Conservation (phyloP, 2,797 vertebrate species). For the Cossypha niveicapilla region DNA sequence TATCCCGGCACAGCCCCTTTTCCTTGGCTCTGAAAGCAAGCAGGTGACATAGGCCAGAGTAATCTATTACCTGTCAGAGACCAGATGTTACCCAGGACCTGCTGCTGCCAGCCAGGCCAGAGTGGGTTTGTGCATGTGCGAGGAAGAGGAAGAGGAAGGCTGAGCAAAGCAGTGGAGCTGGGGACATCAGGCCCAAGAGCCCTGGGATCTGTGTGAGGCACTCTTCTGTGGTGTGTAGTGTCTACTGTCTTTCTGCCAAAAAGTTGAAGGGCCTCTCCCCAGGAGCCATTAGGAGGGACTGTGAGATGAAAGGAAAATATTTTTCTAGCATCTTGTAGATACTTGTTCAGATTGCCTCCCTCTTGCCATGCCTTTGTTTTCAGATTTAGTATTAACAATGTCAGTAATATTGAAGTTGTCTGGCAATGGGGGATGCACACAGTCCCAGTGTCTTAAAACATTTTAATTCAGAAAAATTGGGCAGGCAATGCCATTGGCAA, state of each 20-base stretch:
- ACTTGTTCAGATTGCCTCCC: background rate
- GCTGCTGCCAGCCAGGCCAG: fast-evolving
- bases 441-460: background rate
- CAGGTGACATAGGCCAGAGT: background rate
- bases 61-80: background rate
- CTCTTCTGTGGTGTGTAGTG: fast-evolving
- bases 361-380: background rate
- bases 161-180: background rate
- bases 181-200: background rate
- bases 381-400: background rate
- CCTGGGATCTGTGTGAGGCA: background rate
- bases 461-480: background rate
- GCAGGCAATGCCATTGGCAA: background rate
- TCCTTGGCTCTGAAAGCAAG: background rate
- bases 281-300: background rate
- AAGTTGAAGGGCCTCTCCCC: background rate
- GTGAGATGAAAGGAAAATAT: background rate
- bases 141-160: background rate
- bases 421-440: fast-evolving
- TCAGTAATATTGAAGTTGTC: background rate
- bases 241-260: background rate
- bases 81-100: background rate
- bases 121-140: background rate
- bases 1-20: background rate
- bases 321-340: background rate